Conservation (phyloP, 2,113 vertebrate species). For the Strix uralensis region DNA sequence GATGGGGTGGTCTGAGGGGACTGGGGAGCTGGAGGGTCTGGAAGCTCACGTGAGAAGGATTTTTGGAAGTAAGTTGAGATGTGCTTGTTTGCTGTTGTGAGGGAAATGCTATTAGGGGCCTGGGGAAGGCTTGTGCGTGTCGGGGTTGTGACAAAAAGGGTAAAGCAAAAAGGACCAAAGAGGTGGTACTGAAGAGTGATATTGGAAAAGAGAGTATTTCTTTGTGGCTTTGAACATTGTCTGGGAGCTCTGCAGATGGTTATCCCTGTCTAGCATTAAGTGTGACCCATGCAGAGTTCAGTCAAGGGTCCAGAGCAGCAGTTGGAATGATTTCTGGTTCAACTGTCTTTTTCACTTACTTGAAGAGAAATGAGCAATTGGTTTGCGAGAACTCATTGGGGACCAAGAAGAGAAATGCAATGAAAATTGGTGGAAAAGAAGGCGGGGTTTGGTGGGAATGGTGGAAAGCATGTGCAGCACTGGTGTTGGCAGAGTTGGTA, state of each 20-base stretch:
- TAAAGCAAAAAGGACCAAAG: neutral
- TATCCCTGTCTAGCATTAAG: accelerated
- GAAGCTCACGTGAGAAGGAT: neutral
- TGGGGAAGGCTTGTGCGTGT: neutral
- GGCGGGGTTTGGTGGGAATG: neutral
- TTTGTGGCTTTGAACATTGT: neutral
- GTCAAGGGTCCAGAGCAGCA: neutral
- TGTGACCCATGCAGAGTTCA: neutral
- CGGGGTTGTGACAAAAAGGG: accelerated
- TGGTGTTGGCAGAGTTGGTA: neutral
- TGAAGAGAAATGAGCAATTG: neutral
- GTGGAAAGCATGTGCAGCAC: neutral
- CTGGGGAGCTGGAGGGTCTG: neutral
- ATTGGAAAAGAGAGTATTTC: neutral
- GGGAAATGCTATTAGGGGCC: neutral
- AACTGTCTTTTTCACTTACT: neutral
- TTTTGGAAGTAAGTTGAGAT: neutral
- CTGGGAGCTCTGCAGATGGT: neutral
- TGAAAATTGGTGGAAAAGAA: neutral
- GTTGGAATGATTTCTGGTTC: neutral
- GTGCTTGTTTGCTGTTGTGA: neutral
- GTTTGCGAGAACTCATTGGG: neutral
- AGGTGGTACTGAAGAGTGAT: neutral
- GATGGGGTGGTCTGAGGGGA: neutral
- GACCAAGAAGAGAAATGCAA: neutral